Evolutionary conservation across 1,140 invertebrate species (phyloP).

Genomic region (Cotesia glomerata): DNA sequence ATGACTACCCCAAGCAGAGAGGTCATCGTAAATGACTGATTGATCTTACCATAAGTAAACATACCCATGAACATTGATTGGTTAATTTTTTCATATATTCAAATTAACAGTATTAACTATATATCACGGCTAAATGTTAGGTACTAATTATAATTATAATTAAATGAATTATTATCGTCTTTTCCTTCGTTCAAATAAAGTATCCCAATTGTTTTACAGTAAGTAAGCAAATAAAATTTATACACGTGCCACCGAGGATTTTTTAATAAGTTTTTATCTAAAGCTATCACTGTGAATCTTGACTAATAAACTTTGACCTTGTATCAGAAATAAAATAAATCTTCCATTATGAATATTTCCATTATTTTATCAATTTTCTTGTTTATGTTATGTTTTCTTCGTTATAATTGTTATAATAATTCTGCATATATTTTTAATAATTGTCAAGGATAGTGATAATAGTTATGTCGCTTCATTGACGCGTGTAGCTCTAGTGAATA

Average conservation of each 20-base stretch:
- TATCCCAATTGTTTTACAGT: not conserved
- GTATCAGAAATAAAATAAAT: conserved; percentile 4
- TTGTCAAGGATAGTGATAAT: not conserved
- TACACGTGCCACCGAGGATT: not conserved
- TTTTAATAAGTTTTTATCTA: not conserved
- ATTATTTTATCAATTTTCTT: not conserved
- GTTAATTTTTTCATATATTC: conserved; percentile 2
- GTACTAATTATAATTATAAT: not conserved
- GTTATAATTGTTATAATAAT: not conserved
- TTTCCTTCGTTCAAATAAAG: not conserved
- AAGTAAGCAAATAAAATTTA: not conserved
- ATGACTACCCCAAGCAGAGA: conserved; percentile 45
- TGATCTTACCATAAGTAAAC: conserved; percentile 5
- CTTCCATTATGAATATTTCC: not conserved
- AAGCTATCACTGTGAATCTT: conserved; percentile 7
- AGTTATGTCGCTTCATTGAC: no score
- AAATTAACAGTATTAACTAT: no score
- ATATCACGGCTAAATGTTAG: no score
- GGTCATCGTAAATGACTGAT: conserved; percentile 33
- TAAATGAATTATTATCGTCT: not conserved
- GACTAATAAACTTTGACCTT: not conserved
- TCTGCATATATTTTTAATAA: not conserved
- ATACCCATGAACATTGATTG: not conserved
- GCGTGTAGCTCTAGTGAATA: no score
- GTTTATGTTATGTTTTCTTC: not conserved